These are phyloP conservation scores for Synodontis membranacea DNA, from an alignment of 2,113 vertebrate genomes.

Conservation along the genomic window DNA sequence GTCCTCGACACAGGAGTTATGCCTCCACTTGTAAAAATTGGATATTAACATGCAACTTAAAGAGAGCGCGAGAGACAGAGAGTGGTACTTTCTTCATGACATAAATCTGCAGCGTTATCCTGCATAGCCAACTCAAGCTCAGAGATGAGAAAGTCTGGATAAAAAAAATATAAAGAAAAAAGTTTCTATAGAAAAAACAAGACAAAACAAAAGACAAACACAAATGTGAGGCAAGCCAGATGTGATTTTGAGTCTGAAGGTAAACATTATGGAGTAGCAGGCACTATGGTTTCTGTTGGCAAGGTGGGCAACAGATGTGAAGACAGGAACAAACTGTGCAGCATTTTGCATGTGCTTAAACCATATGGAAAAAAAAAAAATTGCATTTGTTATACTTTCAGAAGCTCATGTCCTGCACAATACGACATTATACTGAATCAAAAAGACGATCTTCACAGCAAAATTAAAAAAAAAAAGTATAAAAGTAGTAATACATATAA, in stretches of 20 bases:
- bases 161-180: background rate
- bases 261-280: slow-evolving; percentile 11
- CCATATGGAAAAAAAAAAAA: background rate
- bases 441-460: background rate
- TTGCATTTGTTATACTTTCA: background rate
- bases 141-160: background rate
- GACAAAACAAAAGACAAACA: background rate
- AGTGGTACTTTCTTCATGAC: background rate
- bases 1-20: background rate
- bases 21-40: slow-evolving; percentile 16
- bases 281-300: slow-evolving; percentile 3
- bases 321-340: slow-evolving; percentile 15
- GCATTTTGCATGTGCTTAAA: background rate
- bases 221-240: slow-evolving; percentile 15
- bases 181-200: background rate
- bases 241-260: background rate
- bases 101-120: background rate
- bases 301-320: slow-evolving; percentile 37
- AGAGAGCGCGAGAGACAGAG: background rate
- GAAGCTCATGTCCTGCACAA: background rate
- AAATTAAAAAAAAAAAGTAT: background rate
- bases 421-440: background rate
- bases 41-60: slow-evolving; percentile 17
- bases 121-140: background rate
- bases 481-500: background rate